Percentiles rank a stretch among this genome's conserved stretches.
Evolutionary conservation across 2,888 invertebrate genomes (phyloP).

Genomic region (Holacanthella duospinosa): DNA sequence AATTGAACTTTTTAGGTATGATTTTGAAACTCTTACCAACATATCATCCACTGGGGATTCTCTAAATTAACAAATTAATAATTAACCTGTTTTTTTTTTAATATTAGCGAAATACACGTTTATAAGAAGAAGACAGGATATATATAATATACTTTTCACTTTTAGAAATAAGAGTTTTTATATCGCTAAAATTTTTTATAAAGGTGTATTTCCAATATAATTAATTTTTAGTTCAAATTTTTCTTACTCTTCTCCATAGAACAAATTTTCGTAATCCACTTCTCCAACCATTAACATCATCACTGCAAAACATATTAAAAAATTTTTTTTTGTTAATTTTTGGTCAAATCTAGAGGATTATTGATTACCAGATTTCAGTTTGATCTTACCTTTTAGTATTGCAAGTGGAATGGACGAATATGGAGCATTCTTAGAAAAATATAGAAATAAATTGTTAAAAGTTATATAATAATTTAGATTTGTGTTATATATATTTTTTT

Average conservation of each 20-base stretch:
- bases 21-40: slow-evolving; percentile 1
- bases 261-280: slow-evolving; percentile 35
- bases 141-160: too few species aligned
- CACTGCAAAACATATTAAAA: neutral
- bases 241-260: slow-evolving; percentile 33
- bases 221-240: slow-evolving; percentile 8
- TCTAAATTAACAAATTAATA: neutral
- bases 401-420: slow-evolving; percentile 35
- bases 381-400: slow-evolving; percentile 28
- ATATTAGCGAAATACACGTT: neutral
- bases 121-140: neutral
- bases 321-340: too few species aligned
- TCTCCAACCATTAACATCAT: slow-evolving; percentile 25
- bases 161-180: too few species aligned
- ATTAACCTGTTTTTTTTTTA: too few species aligned
- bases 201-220: too few species aligned
- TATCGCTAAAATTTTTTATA: too few species aligned
- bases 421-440: slow-evolving; percentile 27
- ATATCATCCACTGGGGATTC: slow-evolving; percentile 20
- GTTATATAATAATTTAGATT: neutral
- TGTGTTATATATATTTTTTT: neutral
- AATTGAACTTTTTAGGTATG: neutral
- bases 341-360: neutral
- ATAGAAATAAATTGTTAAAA: neutral
- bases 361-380: neutral